Evolutionary conservation across 2,888 invertebrate species (phyloP).

Genomic region (Drosophila percnosoma): DNA sequence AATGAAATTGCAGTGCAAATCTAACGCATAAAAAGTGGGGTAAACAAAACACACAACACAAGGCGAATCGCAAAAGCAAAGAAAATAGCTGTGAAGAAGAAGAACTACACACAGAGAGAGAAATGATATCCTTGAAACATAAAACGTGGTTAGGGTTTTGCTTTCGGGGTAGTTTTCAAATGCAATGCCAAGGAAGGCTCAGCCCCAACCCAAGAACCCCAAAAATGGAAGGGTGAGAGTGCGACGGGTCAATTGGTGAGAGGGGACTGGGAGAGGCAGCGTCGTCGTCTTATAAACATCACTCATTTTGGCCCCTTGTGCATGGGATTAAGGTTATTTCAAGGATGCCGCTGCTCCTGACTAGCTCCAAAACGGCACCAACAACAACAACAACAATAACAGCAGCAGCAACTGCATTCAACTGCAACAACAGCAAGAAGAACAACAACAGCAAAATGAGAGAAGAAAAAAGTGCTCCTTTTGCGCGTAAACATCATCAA

Average conservation of each 20-base stretch:
- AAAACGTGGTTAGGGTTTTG: slow-evolving; percentile 46
- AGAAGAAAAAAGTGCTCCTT: slow-evolving; percentile 60
- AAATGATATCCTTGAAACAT: slow-evolving; percentile 76
- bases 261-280: background rate
- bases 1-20: slow-evolving; percentile 79
- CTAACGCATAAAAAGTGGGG: slow-evolving; percentile 76
- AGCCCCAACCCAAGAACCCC: slow-evolving; percentile 9
- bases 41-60: slow-evolving; percentile 60
- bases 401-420: slow-evolving; percentile 20
- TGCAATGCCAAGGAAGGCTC: slow-evolving; percentile 55
- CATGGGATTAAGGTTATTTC: slow-evolving; percentile 84
- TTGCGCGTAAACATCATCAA: slow-evolving; percentile 82
- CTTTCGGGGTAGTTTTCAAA: slow-evolving; percentile 22
- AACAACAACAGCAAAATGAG: background rate
- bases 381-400: slow-evolving; percentile 19
- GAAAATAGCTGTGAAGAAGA: background rate
- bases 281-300: slow-evolving; percentile 72
- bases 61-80: slow-evolving; percentile 3
- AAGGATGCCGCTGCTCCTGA: slow-evolving; percentile 75
- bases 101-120: background rate
- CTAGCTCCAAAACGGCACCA: slow-evolving; percentile 24
- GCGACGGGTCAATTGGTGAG: background rate
- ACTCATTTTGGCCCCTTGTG: slow-evolving; percentile 82
- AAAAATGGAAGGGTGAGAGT: background rate
- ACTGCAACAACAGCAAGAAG: slow-evolving; percentile 5